phyloP scores from a whole-genome alignment of 2,888 invertebrate genomes.

The Pseudococcus longispinus region DNA sequence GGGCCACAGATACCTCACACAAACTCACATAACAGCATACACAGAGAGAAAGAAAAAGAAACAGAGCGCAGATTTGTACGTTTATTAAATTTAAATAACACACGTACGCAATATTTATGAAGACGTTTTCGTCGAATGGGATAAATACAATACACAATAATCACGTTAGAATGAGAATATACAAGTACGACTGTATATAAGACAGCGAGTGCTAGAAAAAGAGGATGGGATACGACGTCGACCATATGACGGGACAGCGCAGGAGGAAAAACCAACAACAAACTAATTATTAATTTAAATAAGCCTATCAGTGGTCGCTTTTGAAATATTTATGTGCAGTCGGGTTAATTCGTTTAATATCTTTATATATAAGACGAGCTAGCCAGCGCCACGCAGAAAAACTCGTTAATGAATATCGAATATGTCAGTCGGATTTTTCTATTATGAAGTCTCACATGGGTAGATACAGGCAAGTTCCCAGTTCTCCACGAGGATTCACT shows the following conservation, averaged over 20 bases:
- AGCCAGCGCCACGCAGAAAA: slow-evolving; percentile 10
- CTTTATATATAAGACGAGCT: slow-evolving; percentile 25
- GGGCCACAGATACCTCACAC: background rate
- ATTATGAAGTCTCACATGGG: background rate
- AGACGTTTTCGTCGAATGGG: slow-evolving; percentile 35
- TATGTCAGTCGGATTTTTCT: slow-evolving; percentile 34
- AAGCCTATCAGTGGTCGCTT: slow-evolving; percentile 50
- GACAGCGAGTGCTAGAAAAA: background rate
- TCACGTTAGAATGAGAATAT: slow-evolving; percentile 3
- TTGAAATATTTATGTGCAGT: slow-evolving; percentile 42
- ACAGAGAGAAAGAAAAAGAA: background rate
- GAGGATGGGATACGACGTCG: background rate
- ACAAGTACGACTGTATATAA: background rate
- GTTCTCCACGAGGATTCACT: background rate
- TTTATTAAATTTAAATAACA: slow-evolving; percentile 37
- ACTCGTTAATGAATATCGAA: slow-evolving; percentile 43
- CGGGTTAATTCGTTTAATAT: slow-evolving; percentile 44
- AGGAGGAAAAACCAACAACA: slow-evolving; percentile 35
- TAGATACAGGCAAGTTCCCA: background rate
- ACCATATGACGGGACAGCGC: background rate
- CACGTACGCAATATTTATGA: slow-evolving; percentile 46
- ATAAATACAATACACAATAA: slow-evolving; percentile 28
- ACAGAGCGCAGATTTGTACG: background rate
- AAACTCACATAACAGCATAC: background rate
- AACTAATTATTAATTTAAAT: slow-evolving; percentile 48